Percentiles rank a stretch among this genome's conserved stretches.
These are phyloP conservation scores for Pongo pygmaeus DNA, from an alignment of 2,113 vertebrate species.

Conservation along the genomic window DNA sequence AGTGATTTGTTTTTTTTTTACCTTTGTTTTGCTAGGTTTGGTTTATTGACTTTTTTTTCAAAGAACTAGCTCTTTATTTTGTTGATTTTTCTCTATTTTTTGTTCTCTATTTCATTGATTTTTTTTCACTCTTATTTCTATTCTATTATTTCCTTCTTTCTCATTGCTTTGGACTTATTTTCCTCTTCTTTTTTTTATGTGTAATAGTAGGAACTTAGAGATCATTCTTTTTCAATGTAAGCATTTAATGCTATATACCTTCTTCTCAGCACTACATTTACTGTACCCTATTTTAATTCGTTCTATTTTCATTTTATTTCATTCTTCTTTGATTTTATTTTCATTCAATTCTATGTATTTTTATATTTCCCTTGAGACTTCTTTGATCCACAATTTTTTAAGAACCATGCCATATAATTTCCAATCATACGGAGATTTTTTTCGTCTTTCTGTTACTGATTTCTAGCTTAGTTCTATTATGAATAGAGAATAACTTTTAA, in stretches of 20 bases:
- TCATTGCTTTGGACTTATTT: background rate
- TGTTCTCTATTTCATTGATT: background rate
- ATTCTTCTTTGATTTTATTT: slow-evolving; percentile 18
- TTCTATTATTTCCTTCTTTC: background rate
- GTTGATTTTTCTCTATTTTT: slow-evolving; percentile 19
- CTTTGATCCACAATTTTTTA: too few relatives aligned
- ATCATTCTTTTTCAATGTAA: background rate
- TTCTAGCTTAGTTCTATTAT: too few relatives aligned
- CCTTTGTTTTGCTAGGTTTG: background rate
- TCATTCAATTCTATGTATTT: background rate
- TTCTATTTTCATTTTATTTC: slow-evolving; percentile 7
- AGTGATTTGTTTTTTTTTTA: background rate
- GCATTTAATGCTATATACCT: background rate
- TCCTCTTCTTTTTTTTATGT: background rate
- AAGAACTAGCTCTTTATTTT: background rate
- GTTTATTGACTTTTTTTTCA: background rate
- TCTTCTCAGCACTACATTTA: background rate
- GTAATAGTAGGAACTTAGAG: background rate
- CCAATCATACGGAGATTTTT: background rate
- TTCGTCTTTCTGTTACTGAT: background rate
- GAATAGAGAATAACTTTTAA: too few relatives aligned
- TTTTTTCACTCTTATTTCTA: background rate
- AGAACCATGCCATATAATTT: background rate
- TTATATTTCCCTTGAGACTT: background rate
- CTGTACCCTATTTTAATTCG: background rate